Percentiles rank a stretch among this genome's conserved stretches.
These are phyloP conservation scores for Monodelphis domestica DNA, from an alignment of 2,797 vertebrate species.

Conservation along the genomic window DNA sequence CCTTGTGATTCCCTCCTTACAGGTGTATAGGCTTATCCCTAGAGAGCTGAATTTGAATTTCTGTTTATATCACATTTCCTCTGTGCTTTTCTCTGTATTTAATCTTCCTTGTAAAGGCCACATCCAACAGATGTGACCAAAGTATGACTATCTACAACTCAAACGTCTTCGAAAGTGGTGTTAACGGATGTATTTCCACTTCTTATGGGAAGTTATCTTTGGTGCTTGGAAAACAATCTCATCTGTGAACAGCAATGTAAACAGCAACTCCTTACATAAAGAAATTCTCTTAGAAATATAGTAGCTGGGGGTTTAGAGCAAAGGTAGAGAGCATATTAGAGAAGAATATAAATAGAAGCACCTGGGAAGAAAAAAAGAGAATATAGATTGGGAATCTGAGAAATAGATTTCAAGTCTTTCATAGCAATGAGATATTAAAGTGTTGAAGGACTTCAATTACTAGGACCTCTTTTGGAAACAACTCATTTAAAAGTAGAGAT, in stretches of 20 bases:
- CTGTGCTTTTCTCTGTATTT: not conserved
- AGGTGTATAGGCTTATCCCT: not conserved
- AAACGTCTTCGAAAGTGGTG: not conserved
- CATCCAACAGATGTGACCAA: not conserved
- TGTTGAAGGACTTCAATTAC: not conserved
- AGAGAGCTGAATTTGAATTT: too few species aligned
- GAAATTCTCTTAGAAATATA: not conserved
- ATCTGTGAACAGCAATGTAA: not conserved
- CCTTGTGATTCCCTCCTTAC: not conserved
- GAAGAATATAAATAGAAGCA: not conserved
- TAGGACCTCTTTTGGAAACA: not conserved
- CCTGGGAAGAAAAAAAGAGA: not conserved
- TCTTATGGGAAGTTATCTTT: not conserved
- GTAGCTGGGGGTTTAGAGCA: not conserved
- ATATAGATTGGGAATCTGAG: too few species aligned
- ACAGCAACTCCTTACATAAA: not conserved
- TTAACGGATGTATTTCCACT: not conserved
- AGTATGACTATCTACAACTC: not conserved
- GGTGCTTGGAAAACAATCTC: not conserved
- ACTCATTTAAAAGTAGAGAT: not conserved
- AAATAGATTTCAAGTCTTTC: not conserved
- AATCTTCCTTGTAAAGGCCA: not conserved
- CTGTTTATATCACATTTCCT: not conserved
- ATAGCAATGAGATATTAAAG: not conserved
- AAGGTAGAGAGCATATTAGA: not conserved